Percentiles rank a stretch among this genome's conserved stretches.
Conservation (phyloP, 2,888 invertebrate genomes). For the Disparrhopalites patrizii region DNA sequence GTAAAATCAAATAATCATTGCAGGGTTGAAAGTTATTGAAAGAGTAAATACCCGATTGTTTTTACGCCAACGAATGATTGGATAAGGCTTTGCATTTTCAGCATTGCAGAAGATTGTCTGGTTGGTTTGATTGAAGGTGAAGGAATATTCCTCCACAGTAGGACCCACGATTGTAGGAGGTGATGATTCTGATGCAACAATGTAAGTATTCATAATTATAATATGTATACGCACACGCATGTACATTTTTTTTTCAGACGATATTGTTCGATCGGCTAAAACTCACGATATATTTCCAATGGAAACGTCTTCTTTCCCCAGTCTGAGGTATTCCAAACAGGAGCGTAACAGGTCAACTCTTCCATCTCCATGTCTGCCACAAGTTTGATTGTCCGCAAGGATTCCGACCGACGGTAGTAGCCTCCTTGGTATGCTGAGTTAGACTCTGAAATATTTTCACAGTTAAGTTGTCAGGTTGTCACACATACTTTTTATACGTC, state of each 20-base stretch:
- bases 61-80: conserved; percentile 44
- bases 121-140: conserved; percentile 38
- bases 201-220: neutral
- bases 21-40: neutral
- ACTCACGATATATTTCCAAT: conserved; percentile 27
- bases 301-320: conserved; percentile 34
- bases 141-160: conserved; percentile 20
- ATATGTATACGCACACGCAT: neutral
- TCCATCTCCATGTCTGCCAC: conserved; percentile 30
- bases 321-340: conserved; percentile 44
- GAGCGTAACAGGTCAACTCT: conserved; percentile 38
- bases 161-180: conserved; percentile 35
- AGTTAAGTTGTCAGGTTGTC: no score
- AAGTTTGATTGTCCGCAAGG: conserved; percentile 26
- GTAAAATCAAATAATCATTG: neutral
- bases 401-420: neutral
- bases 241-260: neutral
- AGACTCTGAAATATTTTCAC: conserved; percentile 10
- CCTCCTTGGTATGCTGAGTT: conserved; percentile 17
- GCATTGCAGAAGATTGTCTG: conserved; percentile 33
- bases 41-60: conserved; percentile 35
- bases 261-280: neutral
- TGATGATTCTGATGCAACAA: conserved; percentile 31
- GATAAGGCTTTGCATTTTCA: conserved; percentile 31
- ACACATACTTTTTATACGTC: no score